Evolutionary conservation across 2,888 invertebrate genomes (phyloP).

Genomic region (Aproaerema taeniolella): DNA sequence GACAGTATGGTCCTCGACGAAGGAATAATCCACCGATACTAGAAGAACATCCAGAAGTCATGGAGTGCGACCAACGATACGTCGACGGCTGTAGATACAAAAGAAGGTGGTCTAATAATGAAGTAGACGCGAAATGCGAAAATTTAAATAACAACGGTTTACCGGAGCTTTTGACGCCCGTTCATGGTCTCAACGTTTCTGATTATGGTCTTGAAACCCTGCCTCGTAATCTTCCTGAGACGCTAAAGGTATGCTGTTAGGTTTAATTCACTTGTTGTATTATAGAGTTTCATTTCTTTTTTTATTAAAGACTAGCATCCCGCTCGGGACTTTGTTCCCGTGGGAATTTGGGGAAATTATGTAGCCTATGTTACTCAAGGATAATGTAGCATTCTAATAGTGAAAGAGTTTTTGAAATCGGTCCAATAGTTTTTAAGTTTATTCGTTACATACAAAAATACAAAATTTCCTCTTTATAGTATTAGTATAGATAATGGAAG

Average conservation of each 20-base stretch:
- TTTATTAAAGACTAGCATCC: not conserved
- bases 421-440: too few species aligned
- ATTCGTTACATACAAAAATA: too few species aligned
- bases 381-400: too few species aligned
- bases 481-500: too few species aligned
- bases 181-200: not conserved
- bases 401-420: too few species aligned
- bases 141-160: not conserved
- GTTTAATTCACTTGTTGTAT: too few species aligned
- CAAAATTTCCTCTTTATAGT: too few species aligned
- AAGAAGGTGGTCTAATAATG: not conserved
- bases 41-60: not conserved
- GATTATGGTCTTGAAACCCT: not conserved
- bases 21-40: too few species aligned
- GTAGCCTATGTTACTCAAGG: not conserved
- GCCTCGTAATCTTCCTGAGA: not conserved
- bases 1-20: not conserved
- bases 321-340: not conserved
- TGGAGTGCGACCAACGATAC: not conserved
- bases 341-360: not conserved
- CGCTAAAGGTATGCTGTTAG: not conserved
- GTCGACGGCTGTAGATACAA: not conserved
- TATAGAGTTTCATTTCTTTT: not conserved
- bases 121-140: not conserved
- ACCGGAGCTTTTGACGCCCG: not conserved